These are phyloP conservation scores for Bombyx huttoni DNA, from an alignment of 2,888 invertebrate species.

Conservation along the genomic window DNA sequence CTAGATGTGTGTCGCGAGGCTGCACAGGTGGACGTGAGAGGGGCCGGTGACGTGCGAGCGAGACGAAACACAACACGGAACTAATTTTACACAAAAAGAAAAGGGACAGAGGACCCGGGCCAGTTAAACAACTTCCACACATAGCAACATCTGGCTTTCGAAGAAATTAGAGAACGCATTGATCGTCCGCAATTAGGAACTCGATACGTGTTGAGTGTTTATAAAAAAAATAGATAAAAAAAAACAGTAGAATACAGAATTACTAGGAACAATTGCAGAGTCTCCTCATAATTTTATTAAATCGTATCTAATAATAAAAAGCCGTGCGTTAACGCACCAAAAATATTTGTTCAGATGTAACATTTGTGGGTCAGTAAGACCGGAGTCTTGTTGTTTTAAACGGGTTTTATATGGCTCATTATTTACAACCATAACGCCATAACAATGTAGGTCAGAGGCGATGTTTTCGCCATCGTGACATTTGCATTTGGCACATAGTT, in stretches of 20 bases:
- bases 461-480: constrained; percentile 53
- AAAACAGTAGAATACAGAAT: background rate
- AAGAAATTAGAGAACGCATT: constrained; percentile 50
- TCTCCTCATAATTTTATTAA: background rate
- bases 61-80: constrained; percentile 38
- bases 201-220: constrained; percentile 23
- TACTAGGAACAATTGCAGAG: background rate
- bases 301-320: background rate
- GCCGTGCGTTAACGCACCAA: background rate
- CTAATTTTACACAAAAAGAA: constrained; percentile 37
- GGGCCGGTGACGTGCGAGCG: constrained; percentile 33
- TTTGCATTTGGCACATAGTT: constrained; percentile 38
- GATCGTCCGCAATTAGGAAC: constrained; percentile 40
- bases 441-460: constrained; percentile 27
- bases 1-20: constrained; percentile 60
- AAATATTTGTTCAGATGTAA: background rate
- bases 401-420: background rate
- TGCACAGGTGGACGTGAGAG: constrained; percentile 48
- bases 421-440: background rate
- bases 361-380: background rate
- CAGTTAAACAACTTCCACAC: constrained; percentile 43
- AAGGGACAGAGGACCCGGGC: constrained; percentile 41
- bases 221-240: background rate
- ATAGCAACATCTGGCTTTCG: constrained; percentile 48
- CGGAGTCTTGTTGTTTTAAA: background rate